Base-by-base conservation (phyloP, 2,888 invertebrate genomes). In the Ditylenchus weischeri region DNA sequence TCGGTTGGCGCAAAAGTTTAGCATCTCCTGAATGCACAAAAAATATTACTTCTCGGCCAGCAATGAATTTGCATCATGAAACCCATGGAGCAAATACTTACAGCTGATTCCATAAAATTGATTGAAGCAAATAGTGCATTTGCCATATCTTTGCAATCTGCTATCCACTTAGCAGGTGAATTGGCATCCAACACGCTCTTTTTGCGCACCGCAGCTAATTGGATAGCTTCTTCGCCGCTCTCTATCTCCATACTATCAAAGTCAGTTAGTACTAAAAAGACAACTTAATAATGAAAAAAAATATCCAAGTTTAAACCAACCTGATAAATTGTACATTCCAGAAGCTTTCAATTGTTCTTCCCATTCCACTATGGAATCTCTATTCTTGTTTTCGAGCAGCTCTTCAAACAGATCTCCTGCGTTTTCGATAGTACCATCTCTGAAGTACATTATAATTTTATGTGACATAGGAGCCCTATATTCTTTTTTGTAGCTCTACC, bases 381-480 rank as follows among this genome's bases (percentile, higher is more conserved):
- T 29, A 7, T 54, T 29, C 7, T 21, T 29, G 7, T 54, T 54
- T 23, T 21, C 21, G 2, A 54, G 11, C 11, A 54, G 54, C 54
- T 54, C 54, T 2, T 54, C n/a, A n/a, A 54, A 54, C 54, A 54
- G 23, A 54, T 54, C 29, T 54, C 54, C 54, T 23, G 29, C 29
- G 13, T 10, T 29, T 18, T 54, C 15, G 29, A 54, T 10, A 13
- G 4, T 54, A 13, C 23, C 13, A 54, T 54, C 54, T n/a, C 54
- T 54, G 29, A 54, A 54, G 2, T 29, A 29, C 2, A 29, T 29
- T 29, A 29, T 2, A 5, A 5, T 29, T n/a, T 4, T 29, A 5
- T 29, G 5, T 29, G 29, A 29, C 29, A 29, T 29, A 29, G 5
- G 29, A 29, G 2, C 5, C 5, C 29, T 4, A 29, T 29, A 29